phyloP scores from a whole-genome alignment of 2,797 vertebrate genomes.

The Bradypus variegatus region DNA sequence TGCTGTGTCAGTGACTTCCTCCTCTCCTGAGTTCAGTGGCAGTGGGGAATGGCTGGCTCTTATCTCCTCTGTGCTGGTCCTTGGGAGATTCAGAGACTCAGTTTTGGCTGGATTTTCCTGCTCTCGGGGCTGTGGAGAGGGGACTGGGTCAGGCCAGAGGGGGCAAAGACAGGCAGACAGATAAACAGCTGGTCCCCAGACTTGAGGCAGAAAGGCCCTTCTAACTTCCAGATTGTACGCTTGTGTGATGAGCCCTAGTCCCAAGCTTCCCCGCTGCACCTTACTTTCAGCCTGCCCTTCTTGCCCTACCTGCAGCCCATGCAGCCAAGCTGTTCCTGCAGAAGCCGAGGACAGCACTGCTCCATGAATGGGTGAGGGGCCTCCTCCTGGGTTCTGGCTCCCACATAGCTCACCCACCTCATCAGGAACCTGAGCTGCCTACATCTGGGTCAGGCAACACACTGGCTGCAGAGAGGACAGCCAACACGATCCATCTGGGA shows the following conservation, averaged over 20 bases:
- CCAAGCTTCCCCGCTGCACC: background rate
- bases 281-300: background rate
- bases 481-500: background rate
- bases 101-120: background rate
- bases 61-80: background rate
- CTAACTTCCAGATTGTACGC: background rate
- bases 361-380: background rate
- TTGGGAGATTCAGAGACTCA: constrained; percentile 29
- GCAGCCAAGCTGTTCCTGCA: background rate
- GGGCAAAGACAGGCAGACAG: background rate
- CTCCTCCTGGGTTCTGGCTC: background rate
- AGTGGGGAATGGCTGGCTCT: background rate
- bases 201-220: constrained; percentile 23
- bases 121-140: background rate
- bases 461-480: background rate
- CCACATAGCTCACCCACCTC: constrained; percentile 12
- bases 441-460: background rate
- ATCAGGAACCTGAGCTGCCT: constrained; percentile 19
- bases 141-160: background rate
- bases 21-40: background rate
- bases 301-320: background rate
- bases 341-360: background rate
- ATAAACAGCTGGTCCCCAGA: background rate
- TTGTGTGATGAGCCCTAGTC: background rate
- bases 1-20: background rate